These are phyloP conservation scores for Cosmia trapezina DNA, from an alignment of 2,888 invertebrate genomes.

Conservation along the genomic window DNA sequence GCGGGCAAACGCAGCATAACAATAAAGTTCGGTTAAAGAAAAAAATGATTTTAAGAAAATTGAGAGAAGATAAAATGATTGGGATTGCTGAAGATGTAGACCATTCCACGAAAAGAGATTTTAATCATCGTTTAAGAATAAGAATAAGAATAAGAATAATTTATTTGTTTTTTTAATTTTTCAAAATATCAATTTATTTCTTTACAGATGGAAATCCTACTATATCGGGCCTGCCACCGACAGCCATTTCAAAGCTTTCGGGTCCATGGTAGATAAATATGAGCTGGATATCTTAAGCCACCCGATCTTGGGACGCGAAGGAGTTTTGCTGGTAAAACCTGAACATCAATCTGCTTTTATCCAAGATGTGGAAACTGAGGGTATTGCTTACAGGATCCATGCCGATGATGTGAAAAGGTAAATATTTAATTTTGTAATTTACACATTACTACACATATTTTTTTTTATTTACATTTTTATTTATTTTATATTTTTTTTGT, in stretches of 20 bases:
- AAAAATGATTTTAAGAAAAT: background rate
- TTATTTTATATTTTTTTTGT: no score
- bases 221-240: slow-evolving; percentile 73
- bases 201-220: slow-evolving; percentile 80
- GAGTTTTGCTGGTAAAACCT: slow-evolving; percentile 84
- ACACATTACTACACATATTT: no score
- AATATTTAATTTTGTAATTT: slow-evolving; percentile 55
- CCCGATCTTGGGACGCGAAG: slow-evolving; percentile 75
- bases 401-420: slow-evolving; percentile 87
- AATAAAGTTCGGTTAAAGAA: background rate
- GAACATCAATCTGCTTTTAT: slow-evolving; percentile 75
- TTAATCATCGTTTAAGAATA: no score
- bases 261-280: slow-evolving; percentile 65
- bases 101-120: background rate
- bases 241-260: slow-evolving; percentile 73
- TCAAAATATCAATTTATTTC: background rate
- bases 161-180: no score
- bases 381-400: slow-evolving; percentile 81
- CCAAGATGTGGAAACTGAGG: slow-evolving; percentile 72
- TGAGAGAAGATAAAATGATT: background rate
- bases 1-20: no score
- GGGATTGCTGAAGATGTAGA: background rate
- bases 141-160: no score
- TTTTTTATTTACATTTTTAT: no score
- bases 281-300: slow-evolving; percentile 75